Evolutionary conservation across 1,140 invertebrate species (phyloP), one percentile per base, ranked within the genome.

Genomic region (Hycleus cichorii): DNA sequence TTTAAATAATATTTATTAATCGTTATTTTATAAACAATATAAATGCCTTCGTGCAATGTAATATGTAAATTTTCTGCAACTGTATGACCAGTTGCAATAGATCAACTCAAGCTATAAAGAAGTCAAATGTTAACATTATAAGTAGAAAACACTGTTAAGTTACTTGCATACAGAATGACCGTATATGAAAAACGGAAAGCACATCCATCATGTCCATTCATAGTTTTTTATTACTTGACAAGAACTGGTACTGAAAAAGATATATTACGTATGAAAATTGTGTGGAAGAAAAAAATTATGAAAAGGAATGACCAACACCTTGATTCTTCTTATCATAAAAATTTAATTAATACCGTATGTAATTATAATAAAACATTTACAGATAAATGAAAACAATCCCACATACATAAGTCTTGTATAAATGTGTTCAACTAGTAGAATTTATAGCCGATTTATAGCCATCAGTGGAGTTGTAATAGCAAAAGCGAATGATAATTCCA

Each of bases 81-180:
- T 32, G 57, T 58, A 58, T 52, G 57, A 53, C 57, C 47, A 58
- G 43, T 52, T 48, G 43, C 57, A 50, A 52, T 58, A 52, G 49
- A 58, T 58, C 57, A 58, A 50, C 11, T 32, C 11, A 18, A 24
- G 11, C 44, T 49, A 46, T 58, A 58, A 58, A 58, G 49, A 58
- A 52, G 44, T 58, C 57, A 47, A 39, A 58, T 47, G 47, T 32
- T 39, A 47, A 49, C 49, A 58, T 58, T 58, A 52, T 58, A 32
- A 32, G 43, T 47, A 47, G 49, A 49, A 57, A 45, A 32, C 32
- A 32, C 32, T 32, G 32, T 32, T 32, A 49, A 49, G 32, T 52
- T 45, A 32, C 12, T 39, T 47, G 54, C 54, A 57, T 57, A 58
- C 52, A 43, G 53, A 47, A 56, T 47, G 44, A 47, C 43, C 43